Conservation (phyloP, 2,113 vertebrate genomes). For the Narcine bancroftii region DNA sequence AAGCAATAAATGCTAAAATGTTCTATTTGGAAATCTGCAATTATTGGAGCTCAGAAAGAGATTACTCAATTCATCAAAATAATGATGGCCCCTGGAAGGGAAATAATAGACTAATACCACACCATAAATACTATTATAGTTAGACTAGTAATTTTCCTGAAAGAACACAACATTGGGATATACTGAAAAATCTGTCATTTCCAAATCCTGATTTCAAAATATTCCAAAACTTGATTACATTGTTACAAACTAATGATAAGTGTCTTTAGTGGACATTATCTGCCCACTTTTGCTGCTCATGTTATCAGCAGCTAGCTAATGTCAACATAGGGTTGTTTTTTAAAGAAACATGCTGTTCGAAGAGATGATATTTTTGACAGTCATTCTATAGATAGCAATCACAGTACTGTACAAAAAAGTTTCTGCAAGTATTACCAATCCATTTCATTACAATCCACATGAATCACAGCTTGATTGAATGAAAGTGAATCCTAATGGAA, state of each 20-base stretch:
- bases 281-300: too few species aligned
- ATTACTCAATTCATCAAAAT: too few species aligned
- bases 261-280: too few species aligned
- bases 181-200: neutral
- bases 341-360: neutral
- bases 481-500: constrained; percentile 54
- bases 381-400: neutral
- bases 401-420: neutral
- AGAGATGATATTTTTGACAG: neutral
- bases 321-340: neutral
- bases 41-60: too few species aligned
- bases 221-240: neutral
- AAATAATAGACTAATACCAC: neutral
- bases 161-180: neutral
- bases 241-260: neutral
- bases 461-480: constrained; percentile 43
- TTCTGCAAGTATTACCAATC: neutral
- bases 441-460: constrained; percentile 32
- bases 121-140: neutral
- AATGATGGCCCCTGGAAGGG: too few species aligned
- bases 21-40: too few species aligned
- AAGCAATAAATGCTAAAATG: too few species aligned
- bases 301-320: neutral
- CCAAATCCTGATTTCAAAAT: neutral
- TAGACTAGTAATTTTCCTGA: neutral